Percentiles rank a stretch among this genome's conserved stretches.
Conservation (phyloP, 2,113 vertebrate genomes). For the Glareola pratincola region DNA sequence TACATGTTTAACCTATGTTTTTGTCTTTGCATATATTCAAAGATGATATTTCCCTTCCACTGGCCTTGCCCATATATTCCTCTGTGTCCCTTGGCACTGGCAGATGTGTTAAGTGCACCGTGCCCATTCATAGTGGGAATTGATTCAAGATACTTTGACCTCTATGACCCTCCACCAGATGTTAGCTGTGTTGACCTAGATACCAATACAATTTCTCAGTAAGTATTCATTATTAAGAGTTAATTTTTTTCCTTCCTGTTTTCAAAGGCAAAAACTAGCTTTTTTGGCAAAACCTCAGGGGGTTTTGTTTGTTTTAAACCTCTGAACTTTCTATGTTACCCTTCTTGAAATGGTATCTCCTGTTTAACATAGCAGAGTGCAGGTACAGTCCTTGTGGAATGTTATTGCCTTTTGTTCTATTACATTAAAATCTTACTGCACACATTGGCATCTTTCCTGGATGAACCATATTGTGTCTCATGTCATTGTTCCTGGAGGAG, state of each 20-base stretch:
- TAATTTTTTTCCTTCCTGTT: background rate
- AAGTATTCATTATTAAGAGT: constrained; percentile 77
- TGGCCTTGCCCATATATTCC: constrained; percentile 98
- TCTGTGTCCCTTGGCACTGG: constrained; percentile 93
- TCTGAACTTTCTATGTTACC: background rate
- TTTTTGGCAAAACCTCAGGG: background rate
- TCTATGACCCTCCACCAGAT: constrained; percentile 94
- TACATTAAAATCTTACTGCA: background rate
- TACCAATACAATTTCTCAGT: constrained; percentile 99
- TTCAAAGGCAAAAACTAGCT: background rate
- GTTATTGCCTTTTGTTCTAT: background rate
- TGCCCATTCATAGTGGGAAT: constrained; percentile 98
- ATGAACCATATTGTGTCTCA: background rate
- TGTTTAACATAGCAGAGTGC: background rate
- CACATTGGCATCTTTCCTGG: background rate
- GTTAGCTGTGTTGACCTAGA: constrained; percentile 98
- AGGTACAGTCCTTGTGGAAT: background rate
- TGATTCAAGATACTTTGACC: constrained; percentile 97
- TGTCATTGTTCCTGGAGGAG: background rate
- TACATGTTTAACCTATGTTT: background rate
- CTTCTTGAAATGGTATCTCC: background rate
- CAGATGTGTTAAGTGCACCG: constrained; percentile 93
- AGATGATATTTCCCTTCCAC: constrained; percentile 99
- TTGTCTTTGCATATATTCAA: constrained; percentile 20
- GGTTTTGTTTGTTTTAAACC: background rate